Evolutionary conservation across 2,113 vertebrate genomes (phyloP).

Genomic region (Dermatemys mawii): DNA sequence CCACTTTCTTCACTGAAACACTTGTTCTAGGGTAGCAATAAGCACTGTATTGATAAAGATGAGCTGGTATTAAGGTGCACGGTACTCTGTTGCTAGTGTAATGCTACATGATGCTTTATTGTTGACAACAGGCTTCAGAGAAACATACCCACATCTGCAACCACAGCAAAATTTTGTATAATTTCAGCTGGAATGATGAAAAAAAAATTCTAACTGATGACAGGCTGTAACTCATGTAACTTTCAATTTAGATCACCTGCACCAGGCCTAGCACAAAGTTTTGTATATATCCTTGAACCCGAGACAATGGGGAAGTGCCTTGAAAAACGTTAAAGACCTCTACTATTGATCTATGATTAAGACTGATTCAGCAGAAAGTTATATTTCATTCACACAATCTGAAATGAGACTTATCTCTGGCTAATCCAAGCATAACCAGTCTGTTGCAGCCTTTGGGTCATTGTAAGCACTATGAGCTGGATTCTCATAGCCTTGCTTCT

Average conservation of each 20-base stretch:
- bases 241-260: not conserved
- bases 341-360: not conserved
- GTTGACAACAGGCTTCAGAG: not conserved
- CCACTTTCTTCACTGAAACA: not conserved
- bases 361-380: not conserved
- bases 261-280: not conserved
- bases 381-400: not conserved
- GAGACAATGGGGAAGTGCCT: not conserved
- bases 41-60: not conserved
- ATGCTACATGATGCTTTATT: not conserved
- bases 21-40: not conserved
- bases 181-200: not conserved
- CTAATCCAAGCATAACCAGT: not conserved
- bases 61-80: not conserved
- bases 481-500: not conserved
- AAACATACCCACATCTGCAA: not conserved
- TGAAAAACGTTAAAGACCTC: not conserved
- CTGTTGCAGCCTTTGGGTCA: not conserved
- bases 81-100: not conserved
- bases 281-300: not conserved
- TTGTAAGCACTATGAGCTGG: not conserved
- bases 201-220: not conserved
- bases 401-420: not conserved
- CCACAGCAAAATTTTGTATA: not conserved
- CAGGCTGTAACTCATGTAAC: not conserved